phyloP scores from a whole-genome alignment of 2,113 vertebrate genomes.

The Saccopteryx bilineata region DNA sequence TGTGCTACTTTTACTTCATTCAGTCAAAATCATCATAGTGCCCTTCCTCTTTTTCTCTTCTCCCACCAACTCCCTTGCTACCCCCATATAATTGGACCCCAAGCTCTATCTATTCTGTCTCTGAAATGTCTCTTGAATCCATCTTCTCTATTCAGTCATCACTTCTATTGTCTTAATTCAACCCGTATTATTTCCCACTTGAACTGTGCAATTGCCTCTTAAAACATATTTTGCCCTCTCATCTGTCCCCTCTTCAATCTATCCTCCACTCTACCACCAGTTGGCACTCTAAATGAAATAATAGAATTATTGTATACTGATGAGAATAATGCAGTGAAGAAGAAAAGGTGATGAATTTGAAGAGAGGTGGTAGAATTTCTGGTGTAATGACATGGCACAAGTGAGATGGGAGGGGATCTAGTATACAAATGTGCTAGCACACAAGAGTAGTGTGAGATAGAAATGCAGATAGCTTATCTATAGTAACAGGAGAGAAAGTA shows the following conservation, averaged over 20 bases:
- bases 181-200: background rate
- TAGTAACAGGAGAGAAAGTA: background rate
- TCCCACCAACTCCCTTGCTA: background rate
- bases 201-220: conserved; percentile 23
- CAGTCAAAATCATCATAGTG: background rate
- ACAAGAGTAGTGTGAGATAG: background rate
- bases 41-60: background rate
- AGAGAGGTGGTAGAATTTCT: conserved; percentile 14
- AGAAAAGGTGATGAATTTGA: background rate
- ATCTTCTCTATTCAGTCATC: background rate
- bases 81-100: background rate
- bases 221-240: background rate
- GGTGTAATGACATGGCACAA: background rate
- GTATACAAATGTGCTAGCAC: background rate
- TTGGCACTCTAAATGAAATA: background rate
- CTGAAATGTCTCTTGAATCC: background rate
- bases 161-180: conserved; percentile 29
- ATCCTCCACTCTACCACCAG: background rate
- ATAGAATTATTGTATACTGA: background rate
- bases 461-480: background rate
- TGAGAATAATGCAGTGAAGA: background rate
- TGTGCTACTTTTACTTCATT: background rate
- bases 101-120: background rate
- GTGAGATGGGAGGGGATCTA: background rate
- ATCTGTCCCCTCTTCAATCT: background rate